Base-by-base conservation (phyloP, 2,797 vertebrate genomes). In the Macroramphosus scolopax region DNA sequence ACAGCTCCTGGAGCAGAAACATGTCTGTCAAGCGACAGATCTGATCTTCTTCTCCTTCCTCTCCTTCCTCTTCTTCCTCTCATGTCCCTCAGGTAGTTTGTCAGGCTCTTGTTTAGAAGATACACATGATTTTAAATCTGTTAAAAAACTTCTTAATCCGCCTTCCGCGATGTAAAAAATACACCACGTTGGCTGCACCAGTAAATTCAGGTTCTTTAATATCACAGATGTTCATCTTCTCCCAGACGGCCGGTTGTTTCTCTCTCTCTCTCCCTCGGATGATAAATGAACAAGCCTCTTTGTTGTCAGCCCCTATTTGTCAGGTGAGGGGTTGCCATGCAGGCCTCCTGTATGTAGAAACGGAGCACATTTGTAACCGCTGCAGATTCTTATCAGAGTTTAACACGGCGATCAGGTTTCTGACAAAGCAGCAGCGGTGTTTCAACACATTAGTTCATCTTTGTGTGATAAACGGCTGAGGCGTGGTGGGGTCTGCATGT, bases 231-330 rank as follows among this genome's bases (percentile, higher is more conserved):
- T 43, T 68, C 25, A 28, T 70, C 46, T 48, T 30, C 46, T 59
- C 34, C n/a, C n/a, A n/a, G n/a, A n/a, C 57, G 61, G 56, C 30
- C 50, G 54, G 62, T 17, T 41, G 37, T 17, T n/a, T n/a, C 48
- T 22, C 18, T 22, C 40, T 50, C 26, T 44, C 22, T 46, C 41
- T 47, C 10, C 12, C 18, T 29, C 12, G 13, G 43, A 26, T 82
- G 77, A 82, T 72, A 58, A 74, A 84, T 68, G 70, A 81, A 72
- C 31, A 30, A 47, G 40, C 40, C 46, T 46, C 47, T 38, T n/a
- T 10, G 63, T 32, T 76, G 73, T 79, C 77, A 75, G 69, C 62
- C 70, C 52, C 41, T 53, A 56, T 79, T 72, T 72, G 49, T 43
- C 75, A 75, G 78, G 56, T 77, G 70, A 67, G 26, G 20, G 51